Conservation (phyloP, 2,888 invertebrate genomes). For the Habrosyne pyritoides region DNA sequence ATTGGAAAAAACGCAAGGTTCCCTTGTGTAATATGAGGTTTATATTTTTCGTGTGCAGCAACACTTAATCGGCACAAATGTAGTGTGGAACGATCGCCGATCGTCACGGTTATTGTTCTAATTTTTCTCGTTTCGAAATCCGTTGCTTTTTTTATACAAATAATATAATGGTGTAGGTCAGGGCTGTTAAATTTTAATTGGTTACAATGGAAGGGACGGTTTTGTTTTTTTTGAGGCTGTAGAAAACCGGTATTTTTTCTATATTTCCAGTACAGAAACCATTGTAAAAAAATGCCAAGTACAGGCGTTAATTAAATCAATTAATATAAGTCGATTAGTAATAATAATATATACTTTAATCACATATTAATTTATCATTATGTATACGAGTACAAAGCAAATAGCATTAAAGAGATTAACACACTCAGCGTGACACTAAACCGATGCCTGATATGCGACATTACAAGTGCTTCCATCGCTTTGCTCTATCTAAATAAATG, state of each 20-base stretch:
- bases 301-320: too few relatives aligned
- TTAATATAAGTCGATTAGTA: not conserved
- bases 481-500: not conserved
- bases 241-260: not conserved
- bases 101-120: slow-evolving; percentile 40
- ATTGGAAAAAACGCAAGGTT: slow-evolving; percentile 45
- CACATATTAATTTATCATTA: not conserved
- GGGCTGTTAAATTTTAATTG: slow-evolving; percentile 18
- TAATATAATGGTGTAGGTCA: slow-evolving; percentile 27
- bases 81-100: slow-evolving; percentile 13
- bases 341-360: not conserved
- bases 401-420: slow-evolving; percentile 9
- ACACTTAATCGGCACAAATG: not conserved
- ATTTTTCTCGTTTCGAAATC: slow-evolving; percentile 38
- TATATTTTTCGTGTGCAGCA: slow-evolving; percentile 7
- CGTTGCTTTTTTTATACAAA: slow-evolving; percentile 35
- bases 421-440: not conserved
- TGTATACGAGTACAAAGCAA: not conserved
- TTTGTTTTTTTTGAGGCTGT: not conserved
- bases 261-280: too few relatives aligned
- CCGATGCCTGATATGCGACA: not conserved
- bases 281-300: too few relatives aligned
- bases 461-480: not conserved
- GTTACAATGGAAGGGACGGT: slow-evolving; percentile 2
- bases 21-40: slow-evolving; percentile 32